These are phyloP conservation scores for Syngnathus floridae DNA, from an alignment of 2,113 vertebrate species.

Conservation along the genomic window DNA sequence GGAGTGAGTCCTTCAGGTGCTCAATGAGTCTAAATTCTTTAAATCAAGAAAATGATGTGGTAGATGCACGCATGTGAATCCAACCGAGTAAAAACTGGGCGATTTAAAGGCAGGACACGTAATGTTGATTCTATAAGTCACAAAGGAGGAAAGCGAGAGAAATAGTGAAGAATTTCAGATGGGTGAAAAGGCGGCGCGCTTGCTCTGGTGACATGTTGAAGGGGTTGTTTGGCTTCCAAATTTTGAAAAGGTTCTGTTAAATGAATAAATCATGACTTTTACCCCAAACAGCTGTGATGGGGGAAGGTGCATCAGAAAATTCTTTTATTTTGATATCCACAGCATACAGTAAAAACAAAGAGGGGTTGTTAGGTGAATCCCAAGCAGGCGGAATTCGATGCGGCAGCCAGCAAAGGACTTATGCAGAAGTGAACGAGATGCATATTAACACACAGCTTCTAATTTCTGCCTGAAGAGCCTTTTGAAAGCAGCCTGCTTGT, in stretches of 20 bases:
- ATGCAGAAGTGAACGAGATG: background rate
- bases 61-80: too few species aligned
- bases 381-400: conserved; percentile 61
- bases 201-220: background rate
- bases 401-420: conserved; percentile 29
- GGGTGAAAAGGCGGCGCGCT: background rate
- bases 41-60: too few species aligned
- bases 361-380: conserved; percentile 51
- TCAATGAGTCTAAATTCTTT: too few species aligned
- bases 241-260: conserved; percentile 1
- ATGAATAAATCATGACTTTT: conserved; percentile 59
- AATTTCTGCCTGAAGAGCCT: background rate
- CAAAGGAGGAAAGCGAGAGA: background rate
- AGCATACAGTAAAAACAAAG: conserved; percentile 47
- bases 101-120: too few species aligned
- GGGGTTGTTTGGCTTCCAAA: background rate
- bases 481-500: background rate
- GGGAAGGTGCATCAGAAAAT: conserved; percentile 57
- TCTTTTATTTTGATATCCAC: conserved; percentile 45
- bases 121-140: background rate
- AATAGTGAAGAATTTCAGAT: background rate
- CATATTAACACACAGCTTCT: background rate
- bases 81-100: background rate
- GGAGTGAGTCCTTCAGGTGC: too few species aligned
- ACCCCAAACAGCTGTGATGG: conserved; percentile 45